Percentiles rank a stretch among this genome's conserved stretches.
phyloP scores from a whole-genome alignment of 2,797 vertebrate genomes.

The Myotis daubentonii region DNA sequence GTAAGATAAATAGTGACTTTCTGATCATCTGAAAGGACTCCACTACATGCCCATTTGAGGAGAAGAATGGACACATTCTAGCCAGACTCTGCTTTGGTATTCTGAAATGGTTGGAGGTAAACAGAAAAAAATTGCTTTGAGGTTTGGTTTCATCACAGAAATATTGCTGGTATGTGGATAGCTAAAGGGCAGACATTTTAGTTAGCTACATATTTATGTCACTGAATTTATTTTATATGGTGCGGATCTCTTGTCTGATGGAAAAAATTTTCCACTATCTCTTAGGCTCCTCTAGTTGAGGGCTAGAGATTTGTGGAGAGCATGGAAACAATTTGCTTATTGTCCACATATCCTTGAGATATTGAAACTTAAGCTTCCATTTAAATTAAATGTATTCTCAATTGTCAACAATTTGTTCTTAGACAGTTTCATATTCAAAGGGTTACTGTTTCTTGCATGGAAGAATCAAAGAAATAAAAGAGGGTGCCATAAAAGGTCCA shows the following conservation, averaged over 20 bases:
- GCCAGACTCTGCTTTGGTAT: neutral
- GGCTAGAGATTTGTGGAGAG: neutral
- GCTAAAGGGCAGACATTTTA: constrained; percentile 76
- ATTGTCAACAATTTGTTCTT: neutral
- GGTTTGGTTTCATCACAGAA: constrained; percentile 16
- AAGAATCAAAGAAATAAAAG: constrained; percentile 20
- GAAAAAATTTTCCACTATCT: constrained; percentile 25
- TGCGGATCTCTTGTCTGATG: constrained; percentile 75
- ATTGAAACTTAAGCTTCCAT: neutral
- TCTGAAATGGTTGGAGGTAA: neutral
- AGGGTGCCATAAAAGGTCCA: neutral
- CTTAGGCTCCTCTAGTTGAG: neutral
- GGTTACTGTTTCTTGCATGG: neutral
- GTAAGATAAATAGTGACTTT: constrained; percentile 65
- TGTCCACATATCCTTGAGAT: neutral
- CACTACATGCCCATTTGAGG: neutral
- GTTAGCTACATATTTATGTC: constrained; percentile 67
- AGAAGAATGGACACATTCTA: neutral
- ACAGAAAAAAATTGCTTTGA: constrained; percentile 45
- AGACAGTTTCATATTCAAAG: neutral
- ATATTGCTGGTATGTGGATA: constrained; percentile 46
- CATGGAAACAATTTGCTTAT: neutral
- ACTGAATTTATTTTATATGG: constrained; percentile 79
- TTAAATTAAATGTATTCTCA: neutral
- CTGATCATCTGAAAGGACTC: constrained; percentile 12